Evolutionary conservation across 1,140 invertebrate species (phyloP).

Genomic region (Aethina tumida): DNA sequence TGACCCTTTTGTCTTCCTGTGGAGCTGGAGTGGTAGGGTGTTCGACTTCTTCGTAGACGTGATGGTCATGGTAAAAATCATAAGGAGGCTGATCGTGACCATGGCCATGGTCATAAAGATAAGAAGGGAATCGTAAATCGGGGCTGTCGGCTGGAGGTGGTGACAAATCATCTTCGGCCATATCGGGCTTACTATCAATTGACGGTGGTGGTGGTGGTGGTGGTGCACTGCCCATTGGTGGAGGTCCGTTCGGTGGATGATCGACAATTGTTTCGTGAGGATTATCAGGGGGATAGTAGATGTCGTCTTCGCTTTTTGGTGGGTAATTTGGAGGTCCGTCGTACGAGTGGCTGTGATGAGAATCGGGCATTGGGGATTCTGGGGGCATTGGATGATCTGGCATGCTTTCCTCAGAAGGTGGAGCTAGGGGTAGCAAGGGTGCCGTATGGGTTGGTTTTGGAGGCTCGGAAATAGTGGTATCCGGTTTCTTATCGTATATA

Average conservation of each 20-base stretch:
- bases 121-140: constrained; percentile 15
- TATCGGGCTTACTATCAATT: neutral
- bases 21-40: constrained; percentile 37
- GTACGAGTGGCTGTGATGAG: constrained; percentile 3
- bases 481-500: constrained; percentile 9
- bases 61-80: constrained; percentile 38
- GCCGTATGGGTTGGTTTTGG: constrained; percentile 14
- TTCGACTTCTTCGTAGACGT: constrained; percentile 37
- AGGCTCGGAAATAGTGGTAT: no score
- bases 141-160: constrained; percentile 14
- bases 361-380: constrained; percentile 1
- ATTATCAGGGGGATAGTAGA: constrained; percentile 20
- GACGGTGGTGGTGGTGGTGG: no score
- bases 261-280: constrained; percentile 9
- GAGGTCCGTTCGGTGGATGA: neutral
- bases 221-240: neutral
- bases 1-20: constrained; percentile 47
- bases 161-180: constrained; percentile 1
- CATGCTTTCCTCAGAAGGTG: constrained; percentile 5
- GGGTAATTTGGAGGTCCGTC: constrained; percentile 15
- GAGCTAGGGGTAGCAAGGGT: constrained; percentile 18
- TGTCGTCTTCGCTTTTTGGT: constrained; percentile 15
- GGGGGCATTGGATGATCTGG: neutral
- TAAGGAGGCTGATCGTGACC: constrained; percentile 19
- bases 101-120: constrained; percentile 17